Base-by-base conservation (phyloP, 2,113 vertebrate species). In the Brachionichthys hirsutus region DNA sequence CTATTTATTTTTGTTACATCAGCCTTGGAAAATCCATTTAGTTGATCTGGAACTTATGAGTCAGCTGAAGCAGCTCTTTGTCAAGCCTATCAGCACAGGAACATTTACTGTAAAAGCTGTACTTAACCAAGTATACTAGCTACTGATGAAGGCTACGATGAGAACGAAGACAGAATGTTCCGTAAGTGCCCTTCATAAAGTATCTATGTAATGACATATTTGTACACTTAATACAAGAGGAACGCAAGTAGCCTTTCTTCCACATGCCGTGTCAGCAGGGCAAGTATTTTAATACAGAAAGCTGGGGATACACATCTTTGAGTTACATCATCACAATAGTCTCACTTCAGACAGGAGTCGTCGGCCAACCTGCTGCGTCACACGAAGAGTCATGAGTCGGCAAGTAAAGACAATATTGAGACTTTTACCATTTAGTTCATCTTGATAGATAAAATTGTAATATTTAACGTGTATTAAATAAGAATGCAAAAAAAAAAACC, bases 221-320 rank as follows among this genome's bases (percentile, higher is more conserved):
- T 24, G 22, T n/a, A 34, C 8, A 30, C 8, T 3, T 2, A 2
- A 6, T 7, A 15, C 12, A 18, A 38, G 9, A 15, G 11, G 12
- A 41, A 2, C 19, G 13, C 14, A 1, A 18, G 22, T 8, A 6
- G 4, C 4, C 11, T 6, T 50, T 15, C 17, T 4, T 38, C 16
- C 2, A 12, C 0, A 9, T 34, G 13, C 30, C 2, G 47, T 15
- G 24, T 18, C 15, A 14, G 4, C 10, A n/a, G 13, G 16, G 12
- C 35, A 54, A 41, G 13, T 9, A 43, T 51, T 9, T 35, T 42
- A 18, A 45, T 18, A 35, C 71, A 4, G 4, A 7, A 57, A 49
- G 2, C 14, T n/a, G 15, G 8, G 52, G 54, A 67, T 77, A 66
- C 58, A 71, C 15, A 54, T 87, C 84, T 85, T 76, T 60, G 44